phyloP scores from a whole-genome alignment of 2,797 vertebrate genomes.

The Simalia tracyae region DNA sequence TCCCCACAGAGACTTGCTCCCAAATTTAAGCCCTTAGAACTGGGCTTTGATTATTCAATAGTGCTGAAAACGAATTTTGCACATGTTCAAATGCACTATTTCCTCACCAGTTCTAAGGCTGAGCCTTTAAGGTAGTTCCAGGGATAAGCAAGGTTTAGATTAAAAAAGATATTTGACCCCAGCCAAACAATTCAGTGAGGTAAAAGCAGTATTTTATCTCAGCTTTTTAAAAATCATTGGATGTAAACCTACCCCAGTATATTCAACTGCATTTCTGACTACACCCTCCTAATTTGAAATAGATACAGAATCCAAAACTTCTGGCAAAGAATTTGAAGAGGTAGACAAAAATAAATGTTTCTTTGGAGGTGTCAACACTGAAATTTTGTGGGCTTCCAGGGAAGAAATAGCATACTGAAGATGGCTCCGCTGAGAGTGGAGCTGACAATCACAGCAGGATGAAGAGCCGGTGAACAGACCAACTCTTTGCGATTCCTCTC shows the following conservation, averaged over 20 bases:
- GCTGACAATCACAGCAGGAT: no score
- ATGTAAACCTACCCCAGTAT: background rate
- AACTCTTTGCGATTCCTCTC: no score
- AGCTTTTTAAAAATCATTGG: background rate
- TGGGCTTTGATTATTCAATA: background rate
- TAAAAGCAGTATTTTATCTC: background rate
- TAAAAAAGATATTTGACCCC: background rate
- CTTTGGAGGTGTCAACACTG: conserved; percentile 4
- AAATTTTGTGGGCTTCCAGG: background rate
- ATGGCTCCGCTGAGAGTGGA: no score
- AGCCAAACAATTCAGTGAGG: background rate
- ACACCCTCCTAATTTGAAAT: conserved; percentile 7
- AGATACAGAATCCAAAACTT: background rate
- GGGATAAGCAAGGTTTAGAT: background rate
- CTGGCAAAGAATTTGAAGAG: conserved; percentile 9
- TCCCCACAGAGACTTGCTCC: background rate
- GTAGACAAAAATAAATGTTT: conserved; percentile 17
- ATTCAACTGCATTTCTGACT: background rate
- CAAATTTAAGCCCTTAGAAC: background rate
- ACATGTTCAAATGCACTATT: background rate
- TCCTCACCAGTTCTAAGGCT: background rate
- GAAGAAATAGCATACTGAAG: no score
- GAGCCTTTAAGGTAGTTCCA: background rate
- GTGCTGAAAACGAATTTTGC: background rate
- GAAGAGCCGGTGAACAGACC: no score